phyloP scores from a whole-genome alignment of 2,888 invertebrate species.

The Ophion slaviceki region DNA sequence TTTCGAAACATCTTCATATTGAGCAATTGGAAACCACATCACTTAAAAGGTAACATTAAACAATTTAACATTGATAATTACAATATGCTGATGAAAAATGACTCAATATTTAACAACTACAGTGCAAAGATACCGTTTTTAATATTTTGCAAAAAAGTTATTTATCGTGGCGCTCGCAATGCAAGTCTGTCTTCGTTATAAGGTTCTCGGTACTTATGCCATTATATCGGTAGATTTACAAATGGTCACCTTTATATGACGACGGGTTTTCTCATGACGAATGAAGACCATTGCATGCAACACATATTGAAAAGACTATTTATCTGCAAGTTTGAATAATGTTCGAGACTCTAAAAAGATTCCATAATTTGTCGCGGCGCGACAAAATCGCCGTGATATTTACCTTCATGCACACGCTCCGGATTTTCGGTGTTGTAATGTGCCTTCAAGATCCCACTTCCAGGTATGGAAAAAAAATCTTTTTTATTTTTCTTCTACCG shows the following conservation, averaged over 20 bases:
- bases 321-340: constrained; percentile 18
- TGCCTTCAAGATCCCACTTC: constrained; percentile 31
- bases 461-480: constrained; percentile 23
- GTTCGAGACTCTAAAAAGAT: not conserved
- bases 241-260: not conserved
- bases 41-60: not conserved
- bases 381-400: constrained; percentile 21
- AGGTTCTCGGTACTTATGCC: not conserved
- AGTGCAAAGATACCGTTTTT: not conserved
- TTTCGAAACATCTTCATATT: not conserved
- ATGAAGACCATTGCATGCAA: not conserved
- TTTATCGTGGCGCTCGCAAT: not conserved
- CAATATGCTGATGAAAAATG: not conserved
- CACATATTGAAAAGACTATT: not conserved
- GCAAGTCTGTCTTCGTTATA: too few species aligned
- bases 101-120: not conserved
- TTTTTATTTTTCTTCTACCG: not conserved
- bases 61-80: not conserved
- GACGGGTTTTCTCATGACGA: not conserved
- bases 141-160: not conserved
- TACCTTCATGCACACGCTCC: constrained; percentile 1
- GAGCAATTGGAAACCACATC: not conserved
- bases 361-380: not conserved
- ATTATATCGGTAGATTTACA: not conserved
- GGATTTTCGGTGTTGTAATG: constrained; percentile 1